Evolutionary conservation across 1,140 invertebrate genomes (phyloP), one percentile per base, ranked within the genome.

Genomic region (Chymomyza costata): DNA sequence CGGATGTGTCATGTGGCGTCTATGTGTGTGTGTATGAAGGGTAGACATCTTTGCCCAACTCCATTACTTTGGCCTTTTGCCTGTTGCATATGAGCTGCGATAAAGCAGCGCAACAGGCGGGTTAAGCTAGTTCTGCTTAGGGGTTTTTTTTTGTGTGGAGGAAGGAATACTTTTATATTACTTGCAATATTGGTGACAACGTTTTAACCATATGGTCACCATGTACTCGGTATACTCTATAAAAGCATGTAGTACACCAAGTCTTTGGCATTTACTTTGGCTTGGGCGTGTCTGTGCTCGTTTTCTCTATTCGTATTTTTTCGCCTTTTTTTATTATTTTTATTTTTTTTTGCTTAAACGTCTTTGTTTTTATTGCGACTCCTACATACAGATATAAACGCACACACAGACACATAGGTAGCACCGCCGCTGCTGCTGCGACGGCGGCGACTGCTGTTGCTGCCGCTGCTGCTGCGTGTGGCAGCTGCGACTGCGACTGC

Each of bases 61-160:
- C 16, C 25, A 28, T 28, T 28, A 28, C 10, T 17, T 7, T 30
- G 18, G 17, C 21, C 28, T 65, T 37, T 53, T 78, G 71, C 58
- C 66, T 78, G 73, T 78, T 78, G 71, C 68, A 71, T 59, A 62
- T 34, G 38, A 17, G 31, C 51, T 64, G 51, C 41, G 55, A 49
- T 49, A 37, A 31, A 46, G 30, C 28, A 18, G 35, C 58, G 71
- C 71, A 78, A 78, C 70, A 76, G 70, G 70, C 70, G 78, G 43
- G 47, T 44, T 45, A 61, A 44, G 55, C 61, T 60, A 64, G 54
- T 49, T 59, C 46, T 45, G 21, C 47, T 35, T 28, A 18, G 11
- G 48, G 15, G 31, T 1, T 30, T 34, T n/a, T 13, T 10, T 39
- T 21, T 19, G 32, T 16, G 56, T 28, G 34, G 39, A 49, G 50